phyloP scores from a whole-genome alignment of 2,797 vertebrate species.

The Apodemus agrarius region DNA sequence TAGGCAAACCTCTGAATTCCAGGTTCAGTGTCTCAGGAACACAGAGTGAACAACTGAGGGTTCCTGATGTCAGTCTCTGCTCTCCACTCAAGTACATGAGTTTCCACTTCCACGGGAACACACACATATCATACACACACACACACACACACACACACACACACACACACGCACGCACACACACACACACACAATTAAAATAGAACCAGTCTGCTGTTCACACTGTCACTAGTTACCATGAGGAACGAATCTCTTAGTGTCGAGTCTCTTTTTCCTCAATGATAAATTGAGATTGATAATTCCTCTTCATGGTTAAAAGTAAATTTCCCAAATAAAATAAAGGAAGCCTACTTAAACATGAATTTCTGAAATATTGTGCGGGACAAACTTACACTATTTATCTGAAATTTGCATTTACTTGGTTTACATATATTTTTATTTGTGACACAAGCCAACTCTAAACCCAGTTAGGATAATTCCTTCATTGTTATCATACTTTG shows the following conservation, averaged over 20 bases:
- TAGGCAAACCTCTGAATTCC: not conserved
- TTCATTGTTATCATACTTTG: not conserved
- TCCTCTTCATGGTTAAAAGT: not conserved
- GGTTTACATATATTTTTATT: conserved; percentile 44
- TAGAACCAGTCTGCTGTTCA: not conserved
- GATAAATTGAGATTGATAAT: conserved; percentile 15
- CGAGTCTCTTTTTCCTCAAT: not conserved
- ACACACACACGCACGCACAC: too few relatives aligned
- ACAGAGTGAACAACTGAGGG: not conserved
- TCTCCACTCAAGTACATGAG: not conserved
- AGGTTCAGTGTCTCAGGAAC: not conserved
- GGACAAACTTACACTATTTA: not conserved
- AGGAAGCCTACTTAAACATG: not conserved
- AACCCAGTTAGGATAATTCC: not conserved
- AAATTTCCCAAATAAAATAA: not conserved
- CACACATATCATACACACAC: too few relatives aligned
- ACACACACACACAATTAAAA: not conserved
- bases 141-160: not conserved
- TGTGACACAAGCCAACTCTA: not conserved
- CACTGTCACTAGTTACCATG: not conserved
- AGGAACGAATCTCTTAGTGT: conserved; percentile 23
- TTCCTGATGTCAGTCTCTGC: not conserved
- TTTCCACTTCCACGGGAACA: too few relatives aligned
- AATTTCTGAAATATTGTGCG: not conserved
- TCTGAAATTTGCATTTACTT: conserved; percentile 56